Evolutionary conservation across 2,797 vertebrate genomes (phyloP).

Genomic region (Buphagus erythrorhynchus): DNA sequence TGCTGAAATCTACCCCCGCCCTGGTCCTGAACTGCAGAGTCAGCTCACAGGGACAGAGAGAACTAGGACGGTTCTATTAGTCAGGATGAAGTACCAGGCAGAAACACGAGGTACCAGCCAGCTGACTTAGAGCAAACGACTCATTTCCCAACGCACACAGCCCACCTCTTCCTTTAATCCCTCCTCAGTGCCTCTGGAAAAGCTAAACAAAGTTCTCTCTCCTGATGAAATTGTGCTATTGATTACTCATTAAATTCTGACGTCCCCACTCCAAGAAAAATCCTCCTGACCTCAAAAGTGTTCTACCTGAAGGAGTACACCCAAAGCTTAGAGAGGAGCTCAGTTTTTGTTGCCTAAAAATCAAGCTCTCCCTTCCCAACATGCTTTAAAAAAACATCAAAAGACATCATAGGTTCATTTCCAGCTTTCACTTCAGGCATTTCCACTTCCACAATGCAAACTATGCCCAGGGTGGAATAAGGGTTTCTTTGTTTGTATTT

Average conservation of each 20-base stretch:
- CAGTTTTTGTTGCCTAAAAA: not conserved
- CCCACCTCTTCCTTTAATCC: not conserved
- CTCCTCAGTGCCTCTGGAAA: not conserved
- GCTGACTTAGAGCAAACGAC: not conserved
- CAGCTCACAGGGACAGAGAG: constrained; percentile 10
- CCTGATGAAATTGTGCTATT: not conserved
- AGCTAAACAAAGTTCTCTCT: not conserved
- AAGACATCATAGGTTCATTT: not conserved
- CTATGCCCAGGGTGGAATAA: not conserved
- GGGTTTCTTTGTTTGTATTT: not conserved
- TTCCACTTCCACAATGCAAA: constrained; percentile 27
- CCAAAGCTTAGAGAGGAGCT: not conserved
- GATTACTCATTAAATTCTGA: not conserved
- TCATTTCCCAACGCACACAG: not conserved
- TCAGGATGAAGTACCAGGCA: not conserved
- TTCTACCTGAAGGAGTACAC: not conserved
- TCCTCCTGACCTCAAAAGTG: not conserved
- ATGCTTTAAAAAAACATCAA: not conserved
- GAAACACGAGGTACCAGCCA: not conserved
- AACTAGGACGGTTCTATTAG: not conserved
- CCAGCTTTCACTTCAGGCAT: constrained; percentile 17
- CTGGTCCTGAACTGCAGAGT: constrained; percentile 39
- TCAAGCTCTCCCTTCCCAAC: not conserved
- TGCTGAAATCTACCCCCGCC: not conserved
- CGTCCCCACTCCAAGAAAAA: not conserved